Evolutionary conservation across 1,140 invertebrate genomes (phyloP).

Genomic region (Drosophila pallidifrons): DNA sequence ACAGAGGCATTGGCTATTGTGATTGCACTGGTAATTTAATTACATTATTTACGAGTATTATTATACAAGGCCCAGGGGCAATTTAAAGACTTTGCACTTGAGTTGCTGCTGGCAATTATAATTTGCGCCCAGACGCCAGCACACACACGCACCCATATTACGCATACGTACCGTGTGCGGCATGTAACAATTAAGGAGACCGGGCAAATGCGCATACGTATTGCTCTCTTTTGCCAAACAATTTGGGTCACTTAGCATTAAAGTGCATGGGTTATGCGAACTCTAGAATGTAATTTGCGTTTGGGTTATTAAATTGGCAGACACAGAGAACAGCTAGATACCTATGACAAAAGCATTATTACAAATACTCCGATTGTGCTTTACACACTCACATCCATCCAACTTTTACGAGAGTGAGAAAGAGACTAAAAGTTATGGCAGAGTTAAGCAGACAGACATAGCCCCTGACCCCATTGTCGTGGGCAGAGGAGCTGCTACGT

Average conservation of each 20-base stretch:
- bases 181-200: slow-evolving; percentile 18
- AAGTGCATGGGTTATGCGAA: slow-evolving; percentile 35
- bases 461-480: not conserved
- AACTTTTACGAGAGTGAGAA: slow-evolving; percentile 1
- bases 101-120: slow-evolving; percentile 45
- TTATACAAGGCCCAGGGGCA: slow-evolving; percentile 21
- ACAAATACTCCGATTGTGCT: slow-evolving; percentile 46
- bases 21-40: slow-evolving; percentile 68
- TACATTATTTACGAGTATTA: slow-evolving; percentile 69
- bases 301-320: slow-evolving; percentile 70
- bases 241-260: slow-evolving; percentile 76
- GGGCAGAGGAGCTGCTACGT: slow-evolving; percentile 2
- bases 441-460: slow-evolving; percentile 23
- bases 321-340: slow-evolving; percentile 44
- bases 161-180: slow-evolving; percentile 65
- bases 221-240: slow-evolving; percentile 40
- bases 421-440: slow-evolving; percentile 49
- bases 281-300: slow-evolving; percentile 68
- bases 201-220: not conserved
- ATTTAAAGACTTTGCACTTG: slow-evolving; percentile 54
- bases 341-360: slow-evolving; percentile 65
- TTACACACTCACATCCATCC: slow-evolving; percentile 44
- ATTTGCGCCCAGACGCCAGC: slow-evolving; percentile 15
- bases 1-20: slow-evolving; percentile 27
- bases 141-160: slow-evolving; percentile 29